Evolutionary conservation across 2,888 invertebrate species (phyloP).

Genomic region (Halocaridina rubra): DNA sequence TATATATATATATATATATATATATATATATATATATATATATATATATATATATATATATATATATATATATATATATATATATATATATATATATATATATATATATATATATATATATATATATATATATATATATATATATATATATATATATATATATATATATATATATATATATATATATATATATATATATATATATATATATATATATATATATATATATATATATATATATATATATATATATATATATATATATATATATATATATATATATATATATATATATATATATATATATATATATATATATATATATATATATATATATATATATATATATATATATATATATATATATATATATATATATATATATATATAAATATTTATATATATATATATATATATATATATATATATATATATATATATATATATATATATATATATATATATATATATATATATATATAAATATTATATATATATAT

Average conservation of each 20-base stretch:
- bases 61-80: conserved; percentile 7
- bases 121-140: conserved; percentile 1
- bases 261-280: conserved; percentile 3
- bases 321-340: neutral
- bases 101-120: neutral
- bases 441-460: neutral
- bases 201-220: conserved; percentile 6
- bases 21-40: neutral
- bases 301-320: neutral
- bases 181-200: conserved; percentile 5
- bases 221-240: conserved; percentile 10
- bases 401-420: conserved; percentile 9
- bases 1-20: neutral
- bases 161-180: conserved; percentile 1
- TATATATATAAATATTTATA: neutral
- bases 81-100: conserved; percentile 10
- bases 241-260: neutral
- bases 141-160: conserved; percentile 1
- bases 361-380: conserved; percentile 8
- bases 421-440: neutral
- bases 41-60: conserved; percentile 6
- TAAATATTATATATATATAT: conserved; percentile 1
- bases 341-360: conserved; percentile 9
- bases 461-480: neutral
- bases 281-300: conserved; percentile 6